These are phyloP conservation scores for Dromas ardeola DNA, from an alignment of 2,113 vertebrate species.

Conservation along the genomic window DNA sequence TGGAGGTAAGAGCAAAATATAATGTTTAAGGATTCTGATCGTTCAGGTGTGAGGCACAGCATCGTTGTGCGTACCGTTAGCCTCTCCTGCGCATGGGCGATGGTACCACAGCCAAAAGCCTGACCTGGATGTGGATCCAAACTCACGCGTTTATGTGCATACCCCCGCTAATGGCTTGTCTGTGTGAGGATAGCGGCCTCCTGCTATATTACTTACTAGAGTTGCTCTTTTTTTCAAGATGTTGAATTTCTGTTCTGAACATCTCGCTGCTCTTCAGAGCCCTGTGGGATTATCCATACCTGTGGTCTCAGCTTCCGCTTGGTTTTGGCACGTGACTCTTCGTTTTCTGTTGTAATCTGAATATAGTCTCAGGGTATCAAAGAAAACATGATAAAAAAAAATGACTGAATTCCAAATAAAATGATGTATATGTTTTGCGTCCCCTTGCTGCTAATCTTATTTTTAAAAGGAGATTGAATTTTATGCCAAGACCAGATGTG, in stretches of 20 bases:
- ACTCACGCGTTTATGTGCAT: accelerated
- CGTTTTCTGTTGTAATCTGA: background rate
- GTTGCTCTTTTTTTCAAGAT: background rate
- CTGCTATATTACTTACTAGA: accelerated
- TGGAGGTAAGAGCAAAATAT: background rate
- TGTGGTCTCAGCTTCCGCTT: background rate
- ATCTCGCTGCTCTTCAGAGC: background rate
- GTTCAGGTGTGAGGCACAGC: background rate
- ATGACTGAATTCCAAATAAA: accelerated
- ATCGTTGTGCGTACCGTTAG: accelerated
- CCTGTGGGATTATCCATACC: background rate
- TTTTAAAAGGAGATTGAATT: background rate
- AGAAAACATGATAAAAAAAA: background rate
- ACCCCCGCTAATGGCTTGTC: accelerated
- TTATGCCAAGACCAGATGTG: background rate
- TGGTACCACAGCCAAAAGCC: background rate
- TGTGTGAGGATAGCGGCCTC: background rate
- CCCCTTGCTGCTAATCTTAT: accelerated
- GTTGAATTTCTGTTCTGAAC: background rate
- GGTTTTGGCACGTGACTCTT: background rate
- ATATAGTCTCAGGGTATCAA: background rate
- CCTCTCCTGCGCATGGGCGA: background rate
- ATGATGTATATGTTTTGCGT: background rate
- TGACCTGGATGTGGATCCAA: background rate
- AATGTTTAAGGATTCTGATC: background rate